These are phyloP conservation scores for Ceratina japonica DNA, from an alignment of 1,140 invertebrate species.

Conservation along the genomic window DNA sequence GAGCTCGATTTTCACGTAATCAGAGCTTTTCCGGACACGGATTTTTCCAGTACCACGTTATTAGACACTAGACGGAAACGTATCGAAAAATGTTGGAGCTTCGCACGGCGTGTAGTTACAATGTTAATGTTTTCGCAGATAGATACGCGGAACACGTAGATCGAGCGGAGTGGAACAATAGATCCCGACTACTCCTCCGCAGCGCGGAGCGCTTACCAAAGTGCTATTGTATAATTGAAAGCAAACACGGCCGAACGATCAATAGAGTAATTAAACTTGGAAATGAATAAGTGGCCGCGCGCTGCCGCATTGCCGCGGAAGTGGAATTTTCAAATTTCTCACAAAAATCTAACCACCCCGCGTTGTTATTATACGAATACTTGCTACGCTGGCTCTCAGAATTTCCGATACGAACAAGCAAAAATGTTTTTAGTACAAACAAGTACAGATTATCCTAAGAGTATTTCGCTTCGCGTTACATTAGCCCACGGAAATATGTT, in stretches of 20 bases:
- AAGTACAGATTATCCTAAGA: no score
- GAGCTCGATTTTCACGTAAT: no score
- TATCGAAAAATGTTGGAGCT: background rate
- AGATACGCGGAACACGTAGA: background rate
- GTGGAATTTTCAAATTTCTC: background rate
- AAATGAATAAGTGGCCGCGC: slow-evolving; percentile 36
- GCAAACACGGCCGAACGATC: slow-evolving; percentile 38
- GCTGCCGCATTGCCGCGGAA: background rate
- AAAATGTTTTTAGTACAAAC: no score
- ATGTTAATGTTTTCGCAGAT: slow-evolving; percentile 14
- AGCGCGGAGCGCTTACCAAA: slow-evolving; percentile 1
- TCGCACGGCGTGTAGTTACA: background rate
- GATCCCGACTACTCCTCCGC: background rate
- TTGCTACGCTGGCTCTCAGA: no score
- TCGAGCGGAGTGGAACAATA: slow-evolving; percentile 15
- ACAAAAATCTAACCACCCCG: background rate
- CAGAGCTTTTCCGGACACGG: no score
- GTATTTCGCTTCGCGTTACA: no score
- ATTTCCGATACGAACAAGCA: no score
- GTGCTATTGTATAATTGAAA: slow-evolving; percentile 46
- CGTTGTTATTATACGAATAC: background rate
- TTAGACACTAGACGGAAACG: no score
- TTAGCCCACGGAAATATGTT: background rate
- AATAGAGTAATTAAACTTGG: slow-evolving; percentile 44
- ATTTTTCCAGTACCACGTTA: no score